Percentiles rank a stretch among this genome's conserved stretches.
Evolutionary conservation across 1,140 invertebrate genomes (phyloP).

Genomic region (Microplitis demolitor): DNA sequence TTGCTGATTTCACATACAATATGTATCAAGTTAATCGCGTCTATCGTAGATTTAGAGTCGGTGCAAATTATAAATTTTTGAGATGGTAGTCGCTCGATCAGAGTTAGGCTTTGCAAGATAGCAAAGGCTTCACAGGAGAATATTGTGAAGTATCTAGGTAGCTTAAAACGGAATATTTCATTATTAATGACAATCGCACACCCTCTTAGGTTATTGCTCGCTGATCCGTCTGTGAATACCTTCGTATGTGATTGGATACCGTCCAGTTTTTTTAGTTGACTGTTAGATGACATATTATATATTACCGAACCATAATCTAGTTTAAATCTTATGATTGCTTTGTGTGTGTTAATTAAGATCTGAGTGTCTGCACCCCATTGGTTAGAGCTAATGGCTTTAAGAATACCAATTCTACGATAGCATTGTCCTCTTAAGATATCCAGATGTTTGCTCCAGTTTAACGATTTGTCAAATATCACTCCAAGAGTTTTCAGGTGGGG

Average conservation of each 20-base stretch:
- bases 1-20: no score
- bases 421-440: slow-evolving; percentile 26
- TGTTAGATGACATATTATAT: slow-evolving; percentile 34
- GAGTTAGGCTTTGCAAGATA: no score
- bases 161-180: no score
- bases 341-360: slow-evolving; percentile 28
- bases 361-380: slow-evolving; percentile 18
- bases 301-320: slow-evolving; percentile 37
- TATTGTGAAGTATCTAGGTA: no score
- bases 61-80: no score
- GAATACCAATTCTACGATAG: slow-evolving; percentile 19
- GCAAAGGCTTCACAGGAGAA: no score
- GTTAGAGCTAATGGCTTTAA: slow-evolving; percentile 21
- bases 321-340: slow-evolving; percentile 33
- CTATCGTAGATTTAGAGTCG: no score
- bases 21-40: no score
- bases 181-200: no score
- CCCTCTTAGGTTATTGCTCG: no score
- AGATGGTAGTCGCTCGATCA: no score
- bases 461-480: background rate
- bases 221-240: no score
- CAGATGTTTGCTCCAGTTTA: slow-evolving; percentile 29
- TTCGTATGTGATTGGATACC: slow-evolving; percentile 2
- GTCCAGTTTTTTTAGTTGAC: slow-evolving; percentile 22
- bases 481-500: background rate